Evolutionary conservation across 1,140 invertebrate genomes (phyloP).

Genomic region (Cydia pomonella): DNA sequence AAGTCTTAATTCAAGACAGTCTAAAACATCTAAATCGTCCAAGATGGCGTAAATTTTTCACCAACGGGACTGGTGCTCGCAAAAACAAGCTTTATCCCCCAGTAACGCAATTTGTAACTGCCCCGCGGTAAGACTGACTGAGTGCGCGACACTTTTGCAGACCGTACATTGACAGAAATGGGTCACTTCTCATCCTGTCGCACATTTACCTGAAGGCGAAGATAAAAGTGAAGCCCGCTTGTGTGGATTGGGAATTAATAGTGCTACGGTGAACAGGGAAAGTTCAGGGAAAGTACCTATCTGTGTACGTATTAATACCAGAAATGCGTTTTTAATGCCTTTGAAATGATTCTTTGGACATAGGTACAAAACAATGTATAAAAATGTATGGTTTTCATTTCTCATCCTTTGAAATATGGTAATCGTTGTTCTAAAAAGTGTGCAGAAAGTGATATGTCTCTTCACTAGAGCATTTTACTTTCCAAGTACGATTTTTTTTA

Average conservation of each 20-base stretch:
- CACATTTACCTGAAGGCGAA: slow-evolving; percentile 34
- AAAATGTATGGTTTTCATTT: too few species aligned
- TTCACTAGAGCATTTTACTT: too few species aligned
- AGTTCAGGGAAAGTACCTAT: background rate
- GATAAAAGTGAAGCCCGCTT: slow-evolving; percentile 22
- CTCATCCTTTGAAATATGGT: too few species aligned
- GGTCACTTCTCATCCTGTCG: slow-evolving; percentile 40
- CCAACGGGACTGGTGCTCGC: background rate
- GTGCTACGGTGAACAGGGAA: background rate
- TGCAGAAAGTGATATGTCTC: too few species aligned
- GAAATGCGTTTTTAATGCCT: too few species aligned
- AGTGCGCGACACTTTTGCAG: slow-evolving; percentile 38
- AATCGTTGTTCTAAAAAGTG: too few species aligned
- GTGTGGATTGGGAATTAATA: slow-evolving; percentile 20
- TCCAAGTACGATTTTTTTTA: too few species aligned
- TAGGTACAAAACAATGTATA: too few species aligned
- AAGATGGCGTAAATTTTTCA: slow-evolving; percentile 31
- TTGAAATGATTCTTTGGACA: too few species aligned
- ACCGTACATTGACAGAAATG: slow-evolving; percentile 43
- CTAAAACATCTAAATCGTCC: background rate
- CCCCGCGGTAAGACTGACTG: slow-evolving; percentile 26
- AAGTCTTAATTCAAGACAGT: too few species aligned
- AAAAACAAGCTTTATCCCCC: slow-evolving; percentile 28
- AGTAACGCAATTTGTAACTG: slow-evolving; percentile 25
- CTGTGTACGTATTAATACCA: background rate